Conservation (phyloP, 2,797 vertebrate genomes). For the Pangasius sanitwongsei region DNA sequence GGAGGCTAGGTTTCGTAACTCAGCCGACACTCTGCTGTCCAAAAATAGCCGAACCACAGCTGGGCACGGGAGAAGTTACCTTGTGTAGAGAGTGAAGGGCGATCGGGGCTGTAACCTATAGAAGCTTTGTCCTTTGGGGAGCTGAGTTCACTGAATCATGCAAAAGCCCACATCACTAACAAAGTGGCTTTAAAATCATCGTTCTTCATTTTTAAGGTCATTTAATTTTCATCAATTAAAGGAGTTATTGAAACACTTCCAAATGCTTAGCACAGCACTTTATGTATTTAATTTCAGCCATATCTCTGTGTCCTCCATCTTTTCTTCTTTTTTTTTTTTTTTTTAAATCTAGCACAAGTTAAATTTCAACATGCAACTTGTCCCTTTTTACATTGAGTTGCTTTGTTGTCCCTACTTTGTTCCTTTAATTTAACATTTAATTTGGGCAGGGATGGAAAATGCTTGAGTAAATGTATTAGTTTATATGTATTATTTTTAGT, state of each 20-base stretch:
- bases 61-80: conserved; percentile 51
- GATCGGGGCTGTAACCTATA: conserved; percentile 39
- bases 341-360: not conserved
- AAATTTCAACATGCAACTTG: not conserved
- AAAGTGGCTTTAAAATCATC: conserved; percentile 39
- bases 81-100: conserved; percentile 55
- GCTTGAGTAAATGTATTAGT: not conserved
- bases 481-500: not conserved
- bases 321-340: not conserved
- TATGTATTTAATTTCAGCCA: not conserved
- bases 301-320: not conserved
- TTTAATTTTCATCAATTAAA: conserved; percentile 26
- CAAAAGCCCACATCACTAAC: conserved; percentile 31
- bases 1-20: conserved; percentile 50
- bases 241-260: conserved; percentile 19
- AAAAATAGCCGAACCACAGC: conserved; percentile 49
- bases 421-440: conserved; percentile 16
- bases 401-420: not conserved
- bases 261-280: conserved; percentile 36
- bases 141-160: conserved; percentile 36
- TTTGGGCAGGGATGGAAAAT: not conserved
- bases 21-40: conserved; percentile 40
- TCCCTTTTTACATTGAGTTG: not conserved
- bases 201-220: conserved; percentile 30
- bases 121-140: conserved; percentile 44